These are phyloP conservation scores for Opisthocomus hoazin DNA, from an alignment of 2,113 vertebrate genomes.

Conservation along the genomic window DNA sequence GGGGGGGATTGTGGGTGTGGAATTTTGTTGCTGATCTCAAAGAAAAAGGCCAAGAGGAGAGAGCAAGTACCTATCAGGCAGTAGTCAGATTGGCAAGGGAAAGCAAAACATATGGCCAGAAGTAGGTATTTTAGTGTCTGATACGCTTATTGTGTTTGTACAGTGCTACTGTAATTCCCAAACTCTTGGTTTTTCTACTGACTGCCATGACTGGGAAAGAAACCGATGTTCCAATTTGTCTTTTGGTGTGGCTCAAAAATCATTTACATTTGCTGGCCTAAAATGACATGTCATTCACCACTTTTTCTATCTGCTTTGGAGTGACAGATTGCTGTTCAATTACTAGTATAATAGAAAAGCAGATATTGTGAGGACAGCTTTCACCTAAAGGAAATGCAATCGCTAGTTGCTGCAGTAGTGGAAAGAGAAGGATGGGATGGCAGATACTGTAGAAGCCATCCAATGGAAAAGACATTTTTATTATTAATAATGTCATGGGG, in stretches of 20 bases:
- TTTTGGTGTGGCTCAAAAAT: slow-evolving; percentile 52
- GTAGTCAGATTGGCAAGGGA: slow-evolving; percentile 17
- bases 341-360: slow-evolving; percentile 8
- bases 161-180: neutral
- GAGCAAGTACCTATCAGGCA: neutral
- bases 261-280: slow-evolving; percentile 56
- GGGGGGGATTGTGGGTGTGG: neutral
- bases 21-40: neutral
- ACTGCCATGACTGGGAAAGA: slow-evolving; percentile 8
- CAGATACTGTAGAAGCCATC: neutral
- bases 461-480: slow-evolving; percentile 26
- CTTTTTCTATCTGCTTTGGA: slow-evolving; percentile 29
- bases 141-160: slow-evolving; percentile 13
- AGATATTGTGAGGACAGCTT: slow-evolving; percentile 2
- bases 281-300: neutral
- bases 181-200: neutral
- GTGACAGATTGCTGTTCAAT: slow-evolving; percentile 36
- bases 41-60: neutral
- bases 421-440: slow-evolving; percentile 4
- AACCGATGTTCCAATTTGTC: slow-evolving; percentile 63
- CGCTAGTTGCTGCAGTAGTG: neutral
- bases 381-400: slow-evolving; percentile 20
- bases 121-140: neutral
- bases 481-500: neutral
- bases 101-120: slow-evolving; percentile 8